phyloP scores from a whole-genome alignment of 2,113 vertebrate species.

The Ceratotherium simum region DNA sequence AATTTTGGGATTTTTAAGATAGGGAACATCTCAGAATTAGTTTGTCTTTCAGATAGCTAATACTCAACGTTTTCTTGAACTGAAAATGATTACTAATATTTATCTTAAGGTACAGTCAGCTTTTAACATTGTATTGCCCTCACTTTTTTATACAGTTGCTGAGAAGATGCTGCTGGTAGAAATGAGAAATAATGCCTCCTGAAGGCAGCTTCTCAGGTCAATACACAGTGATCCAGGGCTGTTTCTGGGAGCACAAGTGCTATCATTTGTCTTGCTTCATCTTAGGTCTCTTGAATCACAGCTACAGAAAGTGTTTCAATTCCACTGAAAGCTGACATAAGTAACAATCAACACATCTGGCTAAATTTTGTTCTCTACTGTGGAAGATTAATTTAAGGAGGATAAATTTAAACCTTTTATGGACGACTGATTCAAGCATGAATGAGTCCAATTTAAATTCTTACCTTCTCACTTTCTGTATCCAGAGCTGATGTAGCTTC shows the following conservation, averaged over 20 bases:
- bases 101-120: not conserved
- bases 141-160: not conserved
- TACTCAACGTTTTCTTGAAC: not conserved
- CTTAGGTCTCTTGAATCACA: not conserved
- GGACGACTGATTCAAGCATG: not conserved
- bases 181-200: not conserved
- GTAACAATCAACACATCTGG: not conserved
- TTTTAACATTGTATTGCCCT: not conserved
- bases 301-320: not conserved
- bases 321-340: not conserved
- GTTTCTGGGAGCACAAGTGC: not conserved
- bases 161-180: not conserved
- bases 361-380: not conserved
- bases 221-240: not conserved
- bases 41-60: not conserved
- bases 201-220: not conserved
- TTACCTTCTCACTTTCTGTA: conserved; percentile 97
- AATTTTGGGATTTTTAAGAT: not conserved
- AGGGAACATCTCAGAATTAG: not conserved
- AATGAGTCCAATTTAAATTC: not conserved
- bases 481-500: conserved; percentile 98
- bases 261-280: not conserved
- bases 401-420: not conserved
- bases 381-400: not conserved
- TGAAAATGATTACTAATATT: not conserved